These are phyloP conservation scores for Samia ricini DNA, from an alignment of 1,140 invertebrate genomes.

Conservation along the genomic window DNA sequence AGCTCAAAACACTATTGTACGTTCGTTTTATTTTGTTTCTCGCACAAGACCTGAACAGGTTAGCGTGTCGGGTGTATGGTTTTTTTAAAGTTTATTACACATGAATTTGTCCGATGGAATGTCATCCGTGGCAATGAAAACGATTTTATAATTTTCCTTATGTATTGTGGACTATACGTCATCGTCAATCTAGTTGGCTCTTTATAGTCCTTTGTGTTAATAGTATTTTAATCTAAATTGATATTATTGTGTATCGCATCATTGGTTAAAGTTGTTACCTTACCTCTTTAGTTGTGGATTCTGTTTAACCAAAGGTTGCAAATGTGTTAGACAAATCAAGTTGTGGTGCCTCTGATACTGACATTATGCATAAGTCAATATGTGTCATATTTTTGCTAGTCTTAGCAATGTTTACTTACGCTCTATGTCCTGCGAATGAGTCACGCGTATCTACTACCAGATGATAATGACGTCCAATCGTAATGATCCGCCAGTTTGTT, in stretches of 20 bases:
- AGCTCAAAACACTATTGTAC: too few relatives aligned
- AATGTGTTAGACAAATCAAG: not conserved
- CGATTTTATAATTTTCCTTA: conserved; percentile 8
- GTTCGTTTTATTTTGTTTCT: not conserved
- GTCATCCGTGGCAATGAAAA: not conserved
- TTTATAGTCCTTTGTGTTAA: too few relatives aligned
- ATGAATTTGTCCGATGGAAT: not conserved
- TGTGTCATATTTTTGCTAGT: conserved; percentile 54
- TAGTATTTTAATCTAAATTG: too few relatives aligned
- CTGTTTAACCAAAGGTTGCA: conserved; percentile 43
- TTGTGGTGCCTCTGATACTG: not conserved
- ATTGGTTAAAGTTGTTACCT: too few relatives aligned
- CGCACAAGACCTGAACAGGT: not conserved
- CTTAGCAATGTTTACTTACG: conserved; percentile 57
- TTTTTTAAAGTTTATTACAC: not conserved
- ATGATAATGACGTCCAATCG: conserved; percentile 42
- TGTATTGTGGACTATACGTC: too few relatives aligned
- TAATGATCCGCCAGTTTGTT: conserved; percentile 42
- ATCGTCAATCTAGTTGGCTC: too few relatives aligned
- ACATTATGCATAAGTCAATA: conserved; percentile 13
- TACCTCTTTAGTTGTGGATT: conserved; percentile 23
- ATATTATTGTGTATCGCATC: too few relatives aligned
- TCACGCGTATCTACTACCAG: conserved; percentile 48
- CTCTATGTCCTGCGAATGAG: conserved; percentile 57
- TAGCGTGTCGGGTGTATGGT: not conserved